Base-by-base conservation (phyloP, 2,888 invertebrate genomes). In the Polia nebulosa region DNA sequence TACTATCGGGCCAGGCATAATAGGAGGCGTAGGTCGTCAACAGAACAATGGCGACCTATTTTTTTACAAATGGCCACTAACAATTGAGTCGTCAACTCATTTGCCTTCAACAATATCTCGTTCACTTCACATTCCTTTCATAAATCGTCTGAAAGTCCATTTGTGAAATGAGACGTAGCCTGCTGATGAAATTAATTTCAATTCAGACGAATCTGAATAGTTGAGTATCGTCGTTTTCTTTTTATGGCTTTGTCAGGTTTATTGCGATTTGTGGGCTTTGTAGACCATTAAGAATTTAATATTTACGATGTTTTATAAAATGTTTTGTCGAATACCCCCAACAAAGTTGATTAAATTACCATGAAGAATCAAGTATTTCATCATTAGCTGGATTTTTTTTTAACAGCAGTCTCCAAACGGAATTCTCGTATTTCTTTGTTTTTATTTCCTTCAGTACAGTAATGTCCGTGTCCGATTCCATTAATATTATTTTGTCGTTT, bases 1-100 rank as follows among this genome's bases (percentile, higher is more conserved):
- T 83, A 85, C 65, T 75, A 76, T 76, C 72, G 73, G 64, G 77
- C 78, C 74, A 64, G 64, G 77, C 79, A 86, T 84, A 87, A 88
- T 88, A 80, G 73, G 68, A 85, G 86, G 82, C 84, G 81, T 78
- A 84, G 92, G 90, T 91, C 92, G 86, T 85, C 89, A 92, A 89
- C 92, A 92, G 90, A 81, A 78, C 75, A 78, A 84, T 85, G 76
- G 76, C 88, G 91, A 92, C 94, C 94, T 90, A 93, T 94, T 92
- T 94, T 66, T 91, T 78, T 72, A 65, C 65, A 89, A 91, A 92
- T 90, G 88, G 89, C 85, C 89, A 89, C 87, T 90, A 90, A 91
- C 90, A 90, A 91, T 90, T 89, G 87, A 83, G 87, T 87, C 88
- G 84, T 89, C 89, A 90, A 89, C 88, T 89, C 89, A 91, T 91